Evolutionary conservation across 2,113 vertebrate species (phyloP), one percentile per base, ranked within the genome.

Genomic region (Bungarus multicinctus): DNA sequence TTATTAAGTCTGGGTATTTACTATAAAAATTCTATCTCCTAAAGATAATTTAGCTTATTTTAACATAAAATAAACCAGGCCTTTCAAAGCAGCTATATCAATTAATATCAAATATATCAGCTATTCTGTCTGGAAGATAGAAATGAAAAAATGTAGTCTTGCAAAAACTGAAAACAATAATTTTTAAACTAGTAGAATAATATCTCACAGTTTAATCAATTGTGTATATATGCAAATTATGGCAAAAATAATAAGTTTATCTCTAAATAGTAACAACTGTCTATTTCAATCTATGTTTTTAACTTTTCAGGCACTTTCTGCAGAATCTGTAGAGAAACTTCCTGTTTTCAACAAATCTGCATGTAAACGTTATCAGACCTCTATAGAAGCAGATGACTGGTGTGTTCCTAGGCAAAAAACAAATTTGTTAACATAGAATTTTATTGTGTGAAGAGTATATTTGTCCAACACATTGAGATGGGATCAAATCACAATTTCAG

Each of bases 291-390:
- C 69, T 89, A 54, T 2, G 34, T 93, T 55, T 9, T 89, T 53
- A 81, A 88, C 45, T n/a, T 95, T 90, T 55, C 88, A 99, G 99
- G 99, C 99, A 4, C 95, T 99, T 94, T 99, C 99, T 86, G 98
- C 99, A 16, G 99, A 99, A 60, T 99, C 99, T 0, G 39, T 99
- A 95, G 99, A 99, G 96, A 98, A 99, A 93, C 98, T 99, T 50
- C 99, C 99, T 0, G 99, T 99, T 94, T 99, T 99, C 97, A 99
- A 99, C 97, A 99, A 98, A 95, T 99, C 99, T 0, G 98, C 98
- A 81, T 98, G 98, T 90, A 98, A 99, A 96, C 99, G 99, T 96
- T 99, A 99, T 96, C 99, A 98, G 91, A 92, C 97, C 45, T 98
- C 95, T 95, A 98, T 90, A 0, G 99, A 99, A 95, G 99, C 99